Evolutionary conservation across 2,888 invertebrate genomes (phyloP).

Genomic region (Drosophila formosana): DNA sequence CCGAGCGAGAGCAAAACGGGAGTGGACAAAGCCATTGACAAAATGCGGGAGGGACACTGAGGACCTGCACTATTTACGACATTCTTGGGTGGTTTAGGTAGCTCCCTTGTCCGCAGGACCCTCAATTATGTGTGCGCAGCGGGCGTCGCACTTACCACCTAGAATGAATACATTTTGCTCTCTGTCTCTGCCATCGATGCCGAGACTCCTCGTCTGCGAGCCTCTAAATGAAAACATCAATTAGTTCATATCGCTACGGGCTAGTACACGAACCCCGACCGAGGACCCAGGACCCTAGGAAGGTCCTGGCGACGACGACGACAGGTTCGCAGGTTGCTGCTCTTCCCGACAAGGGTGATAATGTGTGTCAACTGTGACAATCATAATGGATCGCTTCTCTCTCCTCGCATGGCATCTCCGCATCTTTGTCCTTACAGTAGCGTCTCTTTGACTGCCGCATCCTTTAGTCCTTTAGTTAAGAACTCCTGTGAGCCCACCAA

Average conservation of each 20-base stretch:
- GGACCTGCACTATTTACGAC: constrained; percentile 60
- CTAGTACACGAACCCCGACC: background rate
- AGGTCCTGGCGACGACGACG: constrained; percentile 44
- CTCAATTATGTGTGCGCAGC: constrained; percentile 83
- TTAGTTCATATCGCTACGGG: constrained; percentile 65
- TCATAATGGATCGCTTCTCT: constrained; percentile 74
- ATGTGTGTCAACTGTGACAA: constrained; percentile 80
- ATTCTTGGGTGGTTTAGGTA: constrained; percentile 55
- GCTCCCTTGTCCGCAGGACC: constrained; percentile 30
- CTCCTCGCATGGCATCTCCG: constrained; percentile 17
- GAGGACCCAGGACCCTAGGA: constrained; percentile 19
- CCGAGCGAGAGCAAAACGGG: constrained; percentile 26
- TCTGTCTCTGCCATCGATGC: background rate
- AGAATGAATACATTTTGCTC: constrained; percentile 71
- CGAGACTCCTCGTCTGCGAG: constrained; percentile 30
- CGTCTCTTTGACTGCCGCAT: constrained; percentile 30
- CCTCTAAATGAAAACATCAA: constrained; percentile 79
- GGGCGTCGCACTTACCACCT: constrained; percentile 83
- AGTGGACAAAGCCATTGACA: constrained; percentile 78
- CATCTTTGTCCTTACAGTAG: constrained; percentile 73
- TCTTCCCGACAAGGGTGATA: constrained; percentile 66
- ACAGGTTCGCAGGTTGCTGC: constrained; percentile 62
- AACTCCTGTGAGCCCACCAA: constrained; percentile 78
- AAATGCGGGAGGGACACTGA: constrained; percentile 39
- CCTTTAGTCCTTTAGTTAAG: constrained; percentile 4